Conservation (phyloP, 2,113 vertebrate species). For the Dolichallabes microphthalmus region DNA sequence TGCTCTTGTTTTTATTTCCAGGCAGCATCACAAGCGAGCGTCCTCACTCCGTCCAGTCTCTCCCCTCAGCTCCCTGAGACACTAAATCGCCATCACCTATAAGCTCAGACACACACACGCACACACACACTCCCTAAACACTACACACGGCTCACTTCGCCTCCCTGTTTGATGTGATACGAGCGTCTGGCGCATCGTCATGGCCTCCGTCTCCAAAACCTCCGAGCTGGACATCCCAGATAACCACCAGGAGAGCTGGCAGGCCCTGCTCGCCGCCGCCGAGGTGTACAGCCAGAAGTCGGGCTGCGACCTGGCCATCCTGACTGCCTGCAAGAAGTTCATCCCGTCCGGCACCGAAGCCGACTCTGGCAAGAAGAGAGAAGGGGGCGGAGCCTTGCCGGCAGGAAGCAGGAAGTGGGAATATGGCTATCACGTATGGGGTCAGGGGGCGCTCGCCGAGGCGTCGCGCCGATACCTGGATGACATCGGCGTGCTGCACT, state of each 20-base stretch:
- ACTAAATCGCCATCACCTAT: neutral
- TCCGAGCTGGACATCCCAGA: constrained; percentile 76
- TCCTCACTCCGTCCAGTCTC: neutral
- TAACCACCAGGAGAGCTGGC: constrained; percentile 87
- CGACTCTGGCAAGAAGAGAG: constrained; percentile 60
- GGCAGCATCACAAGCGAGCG: neutral
- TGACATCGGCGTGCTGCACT: constrained; percentile 85
- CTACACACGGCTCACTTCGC: neutral
- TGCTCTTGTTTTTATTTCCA: neutral
- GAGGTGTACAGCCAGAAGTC: constrained; percentile 83
- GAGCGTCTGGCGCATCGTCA: constrained; percentile 39
- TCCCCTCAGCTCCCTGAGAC: neutral
- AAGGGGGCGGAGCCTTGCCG: constrained; percentile 59
- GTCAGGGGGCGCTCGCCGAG: constrained; percentile 81
- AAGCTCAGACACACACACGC: neutral
- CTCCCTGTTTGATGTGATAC: constrained; percentile 9
- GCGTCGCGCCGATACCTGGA: constrained; percentile 82
- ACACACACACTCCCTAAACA: neutral
- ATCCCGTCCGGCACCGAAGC: constrained; percentile 48
- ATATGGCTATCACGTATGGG: constrained; percentile 79
- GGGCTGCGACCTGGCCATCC: constrained; percentile 83
- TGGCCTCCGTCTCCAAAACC: constrained; percentile 69
- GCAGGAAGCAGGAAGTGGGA: constrained; percentile 61
- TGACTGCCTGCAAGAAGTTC: constrained; percentile 80
- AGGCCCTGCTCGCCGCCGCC: constrained; percentile 78